Base-by-base conservation (phyloP, 2,113 vertebrate genomes). In the Parotia lawesii region DNA sequence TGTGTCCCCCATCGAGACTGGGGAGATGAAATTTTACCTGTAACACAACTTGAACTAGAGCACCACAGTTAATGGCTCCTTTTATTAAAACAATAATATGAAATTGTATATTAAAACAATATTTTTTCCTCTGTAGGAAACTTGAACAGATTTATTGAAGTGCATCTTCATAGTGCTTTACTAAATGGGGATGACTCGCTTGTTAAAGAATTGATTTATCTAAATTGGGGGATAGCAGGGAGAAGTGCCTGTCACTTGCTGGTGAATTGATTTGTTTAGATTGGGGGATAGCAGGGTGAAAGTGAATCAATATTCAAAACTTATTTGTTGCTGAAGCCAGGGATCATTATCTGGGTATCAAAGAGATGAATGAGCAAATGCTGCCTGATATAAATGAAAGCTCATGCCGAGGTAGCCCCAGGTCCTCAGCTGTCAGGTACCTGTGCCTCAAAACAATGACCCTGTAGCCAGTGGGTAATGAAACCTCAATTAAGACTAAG, bases 391-490 rank as follows among this genome's bases (percentile, higher is more conserved):
- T 0, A 60, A 77, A 67, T 67, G 71, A 58, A 54, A 54, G 60
- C 76, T 87, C 33, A 5, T 6, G 66, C 4, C 0, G 3, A 60
- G 50, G 77, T 31, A 42, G 37, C 95, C 38, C 10, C 4, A 12
- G 87, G 54, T 91, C 71, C 42, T 69, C 14, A 61, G 35, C 81
- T 94, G 93, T 77, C 60, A 58, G 54, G 17, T 84, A 79, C 29
- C 85, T 94, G 19, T 91, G 85, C 89, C 94, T 97, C 94, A 87
- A 93, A 96, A 95, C 69, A 67, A 83, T 27, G 31, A 60, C 69
- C 83, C 57, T 83, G 76, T 79, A 94, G 94, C 86, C 88, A 78
- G 61, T 65, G 27, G 35, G 93, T 94, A 96, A 96, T 93, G 93
- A 94, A 96, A 90, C 87, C 77, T 87, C 83, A 89, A 65, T 95